These are phyloP conservation scores for Chlorops oryzae DNA, from an alignment of 1,140 invertebrate genomes.

Conservation along the genomic window DNA sequence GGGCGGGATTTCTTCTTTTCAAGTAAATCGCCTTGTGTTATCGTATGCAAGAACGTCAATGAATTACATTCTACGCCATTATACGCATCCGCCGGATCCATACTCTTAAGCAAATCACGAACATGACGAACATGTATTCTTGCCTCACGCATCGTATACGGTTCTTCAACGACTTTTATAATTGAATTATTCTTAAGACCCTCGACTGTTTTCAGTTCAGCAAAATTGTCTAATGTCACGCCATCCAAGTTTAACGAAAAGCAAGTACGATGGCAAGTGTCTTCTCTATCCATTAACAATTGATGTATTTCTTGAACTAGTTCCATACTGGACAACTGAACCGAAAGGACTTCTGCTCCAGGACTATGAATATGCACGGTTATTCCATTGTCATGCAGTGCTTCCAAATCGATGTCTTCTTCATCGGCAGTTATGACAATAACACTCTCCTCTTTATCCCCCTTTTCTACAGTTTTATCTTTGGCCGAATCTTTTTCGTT, in stretches of 20 bases:
- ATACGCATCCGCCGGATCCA: slow-evolving; percentile 89
- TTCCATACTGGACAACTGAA: slow-evolving; percentile 96
- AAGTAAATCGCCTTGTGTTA: slow-evolving; percentile 49
- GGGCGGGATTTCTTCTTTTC: slow-evolving; percentile 84
- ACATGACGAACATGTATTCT: slow-evolving; percentile 96
- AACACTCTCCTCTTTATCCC: neutral
- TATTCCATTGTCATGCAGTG: slow-evolving; percentile 90
- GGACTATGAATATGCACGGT: slow-evolving; percentile 87
- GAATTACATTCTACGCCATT: slow-evolving; percentile 93
- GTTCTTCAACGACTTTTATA: slow-evolving; percentile 90
- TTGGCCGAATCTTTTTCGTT: neutral
- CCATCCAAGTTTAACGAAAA: slow-evolving; percentile 95
- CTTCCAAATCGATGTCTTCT: slow-evolving; percentile 59
- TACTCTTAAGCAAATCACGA: slow-evolving; percentile 88
- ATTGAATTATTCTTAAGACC: slow-evolving; percentile 90
- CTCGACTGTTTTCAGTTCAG: slow-evolving; percentile 94
- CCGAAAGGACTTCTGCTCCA: slow-evolving; percentile 82
- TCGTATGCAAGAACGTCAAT: slow-evolving; percentile 88
- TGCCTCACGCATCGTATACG: slow-evolving; percentile 95
- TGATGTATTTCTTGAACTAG: slow-evolving; percentile 98
- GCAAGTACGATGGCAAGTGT: slow-evolving; percentile 95
- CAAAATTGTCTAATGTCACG: slow-evolving; percentile 92
- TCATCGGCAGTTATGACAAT: neutral
- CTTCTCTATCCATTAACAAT: slow-evolving; percentile 93
- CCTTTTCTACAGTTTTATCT: slow-evolving; percentile 1